Base-by-base conservation (phyloP, 2,888 invertebrate species). In the Ferdinandea cuprea region DNA sequence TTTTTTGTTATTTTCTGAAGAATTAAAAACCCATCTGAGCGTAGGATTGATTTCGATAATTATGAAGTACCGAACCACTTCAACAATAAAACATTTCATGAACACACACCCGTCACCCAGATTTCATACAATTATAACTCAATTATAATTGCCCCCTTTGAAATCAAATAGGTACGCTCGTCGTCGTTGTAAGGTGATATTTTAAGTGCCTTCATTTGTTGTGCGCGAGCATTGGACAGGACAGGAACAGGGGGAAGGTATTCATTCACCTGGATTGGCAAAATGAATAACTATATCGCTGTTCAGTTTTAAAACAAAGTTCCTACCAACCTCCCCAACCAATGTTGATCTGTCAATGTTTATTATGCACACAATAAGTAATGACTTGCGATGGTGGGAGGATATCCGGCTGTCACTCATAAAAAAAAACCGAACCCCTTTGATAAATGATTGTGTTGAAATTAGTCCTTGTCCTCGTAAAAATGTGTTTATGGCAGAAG, bases 121-220 rank as follows among this genome's bases (percentile, higher is more conserved):
- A 21, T 69, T 21, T 56, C 42, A 56, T 58, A 58, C 58, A 74
- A 80, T 80, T 63, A 80, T 69, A 58, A 69, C 74, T 69, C 63
- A 74, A 80, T 74, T 80, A 74, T 50, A 69, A 52, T 30, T 44
- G 52, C 63, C 42, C 17, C 56, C 56, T 58, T 65, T 69, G 58
- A 32, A 63, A 58, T 13, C 25, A 30, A 48, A 63, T 63, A 44
- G 56, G 50, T 63, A 42, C 61, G 58, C 58, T 69, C 25, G 25
- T 25, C 2, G 25, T 25, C 5, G 25, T n/a, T n/a, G n/a, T n/a
- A n/a, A n/a, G 25, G 3, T 25, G 5, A 48, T 37, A 46, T 40
- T 68, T 63, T 58, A 63, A 80, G 66, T 80, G 63, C 68, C 54
- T 50, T 68, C 50, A 63, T 74, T 74, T 58, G 48, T 42, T 54